Percentiles rank a stretch among this genome's conserved stretches.
Conservation (phyloP, 1,140 invertebrate genomes). For the Mizuhopecten yessoensis region DNA sequence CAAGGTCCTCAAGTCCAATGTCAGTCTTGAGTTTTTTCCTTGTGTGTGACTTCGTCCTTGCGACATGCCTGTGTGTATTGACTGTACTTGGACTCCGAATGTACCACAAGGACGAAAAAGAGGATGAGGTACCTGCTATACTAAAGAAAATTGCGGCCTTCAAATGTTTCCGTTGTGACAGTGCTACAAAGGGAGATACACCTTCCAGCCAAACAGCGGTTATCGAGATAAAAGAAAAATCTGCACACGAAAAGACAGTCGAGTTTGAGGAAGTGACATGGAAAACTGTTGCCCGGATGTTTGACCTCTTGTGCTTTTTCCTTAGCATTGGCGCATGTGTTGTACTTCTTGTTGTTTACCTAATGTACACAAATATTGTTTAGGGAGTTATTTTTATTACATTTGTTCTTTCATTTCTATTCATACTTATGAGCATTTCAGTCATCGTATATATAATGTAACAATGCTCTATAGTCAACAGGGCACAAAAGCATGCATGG, state of each 20-base stretch:
- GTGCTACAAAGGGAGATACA: neutral
- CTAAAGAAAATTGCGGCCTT: neutral
- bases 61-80: conserved; percentile 41
- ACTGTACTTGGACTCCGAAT: conserved; percentile 52
- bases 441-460: too few relatives aligned
- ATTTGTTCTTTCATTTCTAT: too few relatives aligned
- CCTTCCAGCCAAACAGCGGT: neutral
- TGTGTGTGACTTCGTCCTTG: conserved; percentile 49
- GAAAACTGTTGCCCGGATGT: conserved; percentile 1
- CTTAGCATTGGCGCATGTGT: neutral
- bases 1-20: conserved; percentile 45
- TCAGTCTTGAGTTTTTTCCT: conserved; percentile 52
- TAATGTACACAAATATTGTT: conserved; percentile 24
- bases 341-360: neutral
- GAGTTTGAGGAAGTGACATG: neutral
- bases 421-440: too few relatives aligned
- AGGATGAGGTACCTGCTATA: neutral
- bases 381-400: neutral
- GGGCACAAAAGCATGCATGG: too few relatives aligned
- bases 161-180: neutral
- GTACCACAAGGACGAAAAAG: conserved; percentile 41
- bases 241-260: neutral
- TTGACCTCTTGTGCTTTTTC: neutral
- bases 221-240: neutral
- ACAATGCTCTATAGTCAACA: too few relatives aligned